Evolutionary conservation across 2,888 invertebrate species (phyloP).

Genomic region (Eilema sororculum): DNA sequence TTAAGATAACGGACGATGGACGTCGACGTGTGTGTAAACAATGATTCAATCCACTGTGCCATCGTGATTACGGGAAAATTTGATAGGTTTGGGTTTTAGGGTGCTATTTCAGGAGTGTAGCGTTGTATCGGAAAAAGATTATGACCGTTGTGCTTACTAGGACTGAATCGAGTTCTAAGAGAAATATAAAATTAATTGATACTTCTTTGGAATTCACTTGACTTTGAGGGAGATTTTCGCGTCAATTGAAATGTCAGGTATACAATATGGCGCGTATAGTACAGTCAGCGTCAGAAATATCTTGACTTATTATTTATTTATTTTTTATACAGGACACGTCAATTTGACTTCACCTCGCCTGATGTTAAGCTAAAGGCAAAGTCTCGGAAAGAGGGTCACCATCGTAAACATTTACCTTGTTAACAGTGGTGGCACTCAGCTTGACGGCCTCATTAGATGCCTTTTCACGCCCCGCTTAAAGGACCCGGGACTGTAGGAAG

Average conservation of each 20-base stretch:
- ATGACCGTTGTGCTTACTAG: not conserved
- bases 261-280: too few species aligned
- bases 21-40: not conserved
- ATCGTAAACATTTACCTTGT: too few species aligned
- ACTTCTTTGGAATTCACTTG: not conserved
- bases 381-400: too few species aligned
- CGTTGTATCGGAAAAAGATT: slow-evolving; percentile 3
- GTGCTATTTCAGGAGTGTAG: not conserved
- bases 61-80: not conserved
- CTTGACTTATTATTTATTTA: too few species aligned
- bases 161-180: not conserved
- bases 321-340: not conserved
- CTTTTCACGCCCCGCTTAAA: too few species aligned
- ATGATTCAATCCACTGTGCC: slow-evolving; percentile 4
- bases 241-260: not conserved
- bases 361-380: too few species aligned
- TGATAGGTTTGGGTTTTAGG: not conserved
- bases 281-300: too few species aligned
- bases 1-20: not conserved
- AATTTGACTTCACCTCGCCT: too few species aligned
- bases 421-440: too few species aligned
- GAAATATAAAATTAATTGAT: not conserved
- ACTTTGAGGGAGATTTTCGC: not conserved
- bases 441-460: too few species aligned
- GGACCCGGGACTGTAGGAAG: too few species aligned